phyloP scores from a whole-genome alignment of 2,113 vertebrate species.

The Oplegnathus fasciatus region DNA sequence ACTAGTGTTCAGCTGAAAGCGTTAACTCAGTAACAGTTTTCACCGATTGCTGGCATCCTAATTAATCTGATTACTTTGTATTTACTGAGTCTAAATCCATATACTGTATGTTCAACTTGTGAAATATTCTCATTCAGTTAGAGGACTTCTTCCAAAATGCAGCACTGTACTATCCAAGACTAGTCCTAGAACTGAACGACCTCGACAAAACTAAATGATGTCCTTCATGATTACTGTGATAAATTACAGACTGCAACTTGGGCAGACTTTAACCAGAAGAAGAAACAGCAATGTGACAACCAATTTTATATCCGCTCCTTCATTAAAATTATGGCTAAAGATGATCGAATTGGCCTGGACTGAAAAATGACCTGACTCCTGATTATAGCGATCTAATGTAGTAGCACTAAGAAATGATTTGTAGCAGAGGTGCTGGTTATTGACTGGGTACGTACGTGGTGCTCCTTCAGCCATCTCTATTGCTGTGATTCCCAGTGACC shows the following conservation, averaged over 20 bases:
- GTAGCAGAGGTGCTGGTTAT: slow-evolving; percentile 34
- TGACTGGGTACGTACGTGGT: slow-evolving; percentile 78
- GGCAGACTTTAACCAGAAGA: neutral
- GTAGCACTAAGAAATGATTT: slow-evolving; percentile 20
- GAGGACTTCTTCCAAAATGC: neutral
- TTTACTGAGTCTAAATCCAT: neutral
- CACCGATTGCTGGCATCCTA: neutral
- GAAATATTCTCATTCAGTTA: neutral
- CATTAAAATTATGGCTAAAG: slow-evolving; percentile 39
- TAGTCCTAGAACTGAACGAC: neutral
- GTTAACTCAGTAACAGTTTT: too few species aligned
- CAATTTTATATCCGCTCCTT: slow-evolving; percentile 23
- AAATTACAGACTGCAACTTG: neutral
- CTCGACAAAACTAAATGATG: slow-evolving; percentile 10
- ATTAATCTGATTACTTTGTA: neutral
- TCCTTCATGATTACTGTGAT: slow-evolving; percentile 7
- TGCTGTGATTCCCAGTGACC: slow-evolving; percentile 85
- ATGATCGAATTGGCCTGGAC: neutral
- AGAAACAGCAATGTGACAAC: slow-evolving; percentile 18
- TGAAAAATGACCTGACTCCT: slow-evolving; percentile 39
- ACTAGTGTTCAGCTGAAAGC: too few species aligned
- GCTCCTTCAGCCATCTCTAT: slow-evolving; percentile 87
- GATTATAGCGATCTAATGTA: slow-evolving; percentile 20
- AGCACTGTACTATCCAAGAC: neutral
- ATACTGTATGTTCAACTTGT: neutral